phyloP scores from a whole-genome alignment of 1,140 invertebrate genomes.

The Belonocnema kinseyi region DNA sequence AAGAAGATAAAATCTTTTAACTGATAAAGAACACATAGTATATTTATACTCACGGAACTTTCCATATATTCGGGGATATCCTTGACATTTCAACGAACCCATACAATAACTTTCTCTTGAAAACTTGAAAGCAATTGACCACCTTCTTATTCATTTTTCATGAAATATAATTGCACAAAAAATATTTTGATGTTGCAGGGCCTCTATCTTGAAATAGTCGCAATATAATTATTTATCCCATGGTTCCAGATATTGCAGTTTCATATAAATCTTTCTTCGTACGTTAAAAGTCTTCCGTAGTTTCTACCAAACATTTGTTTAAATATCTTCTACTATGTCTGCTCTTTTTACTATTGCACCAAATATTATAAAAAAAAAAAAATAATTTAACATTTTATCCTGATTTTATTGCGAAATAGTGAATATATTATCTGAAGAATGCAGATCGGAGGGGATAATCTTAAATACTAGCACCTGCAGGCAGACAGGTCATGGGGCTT shows the following conservation, averaged over 20 bases:
- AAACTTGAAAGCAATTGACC: background rate
- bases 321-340: no score
- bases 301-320: no score
- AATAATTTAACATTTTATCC: background rate
- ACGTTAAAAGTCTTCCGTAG: no score
- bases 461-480: slow-evolving; percentile 25
- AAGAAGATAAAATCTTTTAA: background rate
- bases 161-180: no score
- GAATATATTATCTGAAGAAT: slow-evolving; percentile 3
- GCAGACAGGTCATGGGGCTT: slow-evolving; percentile 23
- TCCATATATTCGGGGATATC: background rate
- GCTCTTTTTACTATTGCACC: no score
- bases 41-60: background rate
- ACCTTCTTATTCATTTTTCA: background rate
- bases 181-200: no score
- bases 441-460: background rate
- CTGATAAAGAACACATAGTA: background rate
- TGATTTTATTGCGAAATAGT: background rate
- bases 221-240: no score
- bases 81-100: background rate
- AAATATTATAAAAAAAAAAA: no score
- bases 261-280: no score
- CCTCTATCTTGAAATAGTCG: no score
- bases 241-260: no score
- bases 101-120: background rate